Conservation (phyloP, 1,140 invertebrate species). For the Drosophila pallidifrons region DNA sequence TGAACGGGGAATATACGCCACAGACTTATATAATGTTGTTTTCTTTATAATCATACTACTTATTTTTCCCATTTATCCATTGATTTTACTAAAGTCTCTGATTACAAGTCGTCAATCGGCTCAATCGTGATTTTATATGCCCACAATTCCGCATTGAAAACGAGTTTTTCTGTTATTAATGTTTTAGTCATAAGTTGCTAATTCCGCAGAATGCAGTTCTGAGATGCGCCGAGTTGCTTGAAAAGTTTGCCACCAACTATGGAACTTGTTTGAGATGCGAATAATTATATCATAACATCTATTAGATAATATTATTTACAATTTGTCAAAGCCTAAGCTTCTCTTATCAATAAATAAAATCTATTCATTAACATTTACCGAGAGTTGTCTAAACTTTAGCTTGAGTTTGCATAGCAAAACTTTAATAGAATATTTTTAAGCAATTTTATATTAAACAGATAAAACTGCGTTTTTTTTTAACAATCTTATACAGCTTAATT, state of each 20-base stretch:
- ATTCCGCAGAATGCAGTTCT: constrained; percentile 5
- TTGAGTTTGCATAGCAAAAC: too few relatives aligned
- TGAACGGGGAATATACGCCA: not conserved
- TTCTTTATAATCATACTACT: constrained; percentile 22
- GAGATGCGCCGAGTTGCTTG: not conserved
- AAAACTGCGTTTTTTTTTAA: too few relatives aligned
- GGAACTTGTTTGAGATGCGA: too few relatives aligned
- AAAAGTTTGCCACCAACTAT: not conserved
- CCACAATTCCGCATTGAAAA: constrained; percentile 41
- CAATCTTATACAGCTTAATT: too few relatives aligned
- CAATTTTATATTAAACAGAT: too few relatives aligned
- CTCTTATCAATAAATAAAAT: too few relatives aligned
- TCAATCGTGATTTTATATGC: constrained; percentile 33
- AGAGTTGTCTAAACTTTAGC: too few relatives aligned
- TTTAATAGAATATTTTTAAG: too few relatives aligned
- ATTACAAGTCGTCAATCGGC: not conserved
- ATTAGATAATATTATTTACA: too few relatives aligned
- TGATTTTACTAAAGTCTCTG: not conserved
- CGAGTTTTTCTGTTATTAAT: constrained; percentile 41
- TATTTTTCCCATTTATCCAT: constrained; percentile 16
- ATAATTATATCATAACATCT: too few relatives aligned
- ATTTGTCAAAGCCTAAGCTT: too few relatives aligned
- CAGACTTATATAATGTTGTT: not conserved
- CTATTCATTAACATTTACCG: too few relatives aligned
- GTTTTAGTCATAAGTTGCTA: constrained; percentile 27